Evolutionary conservation across 2,113 vertebrate genomes (phyloP).

Genomic region (Condylura cristata): DNA sequence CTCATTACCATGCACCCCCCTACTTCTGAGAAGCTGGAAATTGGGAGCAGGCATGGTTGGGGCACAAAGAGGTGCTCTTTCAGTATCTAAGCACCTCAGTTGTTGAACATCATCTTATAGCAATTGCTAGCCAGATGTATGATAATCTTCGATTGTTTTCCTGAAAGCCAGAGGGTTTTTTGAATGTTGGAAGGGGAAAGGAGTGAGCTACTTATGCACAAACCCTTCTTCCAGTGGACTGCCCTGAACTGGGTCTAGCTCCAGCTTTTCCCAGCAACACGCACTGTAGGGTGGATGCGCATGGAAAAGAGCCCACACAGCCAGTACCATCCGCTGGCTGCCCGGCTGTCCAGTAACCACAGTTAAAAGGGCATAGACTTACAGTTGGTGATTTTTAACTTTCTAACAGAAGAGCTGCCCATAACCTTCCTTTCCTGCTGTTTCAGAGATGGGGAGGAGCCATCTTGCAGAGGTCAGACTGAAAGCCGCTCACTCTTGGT

Average conservation of each 20-base stretch:
- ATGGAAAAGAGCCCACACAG: too few species aligned
- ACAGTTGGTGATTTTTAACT: neutral
- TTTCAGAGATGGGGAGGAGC: neutral
- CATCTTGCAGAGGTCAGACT: too few species aligned
- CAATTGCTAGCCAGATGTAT: neutral
- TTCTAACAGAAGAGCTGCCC: neutral
- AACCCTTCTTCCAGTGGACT: neutral
- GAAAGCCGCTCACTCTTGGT: fast-evolving
- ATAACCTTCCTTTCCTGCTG: neutral
- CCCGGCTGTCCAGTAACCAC: too few species aligned
- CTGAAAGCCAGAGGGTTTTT: too few species aligned
- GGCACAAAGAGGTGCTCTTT: too few species aligned
- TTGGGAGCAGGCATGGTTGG: fast-evolving
- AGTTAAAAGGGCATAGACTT: neutral
- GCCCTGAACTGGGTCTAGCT: neutral
- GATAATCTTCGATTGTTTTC: neutral
- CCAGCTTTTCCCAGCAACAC: too few species aligned
- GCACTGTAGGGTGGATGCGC: neutral
- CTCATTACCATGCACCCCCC: neutral
- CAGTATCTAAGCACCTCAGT: fast-evolving
- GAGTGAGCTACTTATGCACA: neutral
- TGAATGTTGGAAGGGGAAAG: neutral
- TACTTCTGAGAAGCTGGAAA: neutral
- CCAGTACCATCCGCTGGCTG: neutral
- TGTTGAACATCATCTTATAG: neutral